phyloP scores from a whole-genome alignment of 2,797 vertebrate species.

The Argyrosomus regius region DNA sequence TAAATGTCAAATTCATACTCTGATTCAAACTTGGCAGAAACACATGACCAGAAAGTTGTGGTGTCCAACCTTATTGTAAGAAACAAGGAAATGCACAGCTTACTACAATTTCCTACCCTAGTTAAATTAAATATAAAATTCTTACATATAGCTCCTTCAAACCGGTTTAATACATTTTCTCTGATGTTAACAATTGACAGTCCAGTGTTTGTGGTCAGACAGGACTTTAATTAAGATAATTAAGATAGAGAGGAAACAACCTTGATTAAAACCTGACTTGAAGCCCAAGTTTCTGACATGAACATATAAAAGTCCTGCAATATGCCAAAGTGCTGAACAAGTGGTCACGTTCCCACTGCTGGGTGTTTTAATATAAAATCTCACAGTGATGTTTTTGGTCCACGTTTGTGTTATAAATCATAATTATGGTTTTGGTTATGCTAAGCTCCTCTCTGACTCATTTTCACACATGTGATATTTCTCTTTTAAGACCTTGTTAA shows the following conservation, averaged over 20 bases:
- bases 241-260: neutral
- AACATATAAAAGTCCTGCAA: neutral
- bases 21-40: too few species aligned
- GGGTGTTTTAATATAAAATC: neutral
- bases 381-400: slow-evolving; percentile 35
- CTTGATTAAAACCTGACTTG: neutral
- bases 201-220: neutral
- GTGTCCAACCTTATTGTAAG: too few species aligned
- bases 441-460: slow-evolving; percentile 40
- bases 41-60: too few species aligned
- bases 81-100: too few species aligned
- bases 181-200: neutral
- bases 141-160: neutral
- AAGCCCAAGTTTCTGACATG: neutral
- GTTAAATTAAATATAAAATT: too few species aligned
- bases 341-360: neutral
- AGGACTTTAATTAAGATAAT: neutral
- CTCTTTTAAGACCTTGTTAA: slow-evolving; percentile 56
- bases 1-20: too few species aligned
- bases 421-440: slow-evolving; percentile 44
- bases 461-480: slow-evolving; percentile 57
- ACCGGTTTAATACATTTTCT: neutral
- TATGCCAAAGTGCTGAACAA: slow-evolving; percentile 3
- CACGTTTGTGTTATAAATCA: slow-evolving; percentile 41
- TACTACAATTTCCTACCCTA: too few species aligned